A percentile compares a stretch with the other conserved stretches of the same genome.
phyloP scores from a whole-genome alignment of 2,888 invertebrate genomes.

The Sinotaia quadrata region DNA sequence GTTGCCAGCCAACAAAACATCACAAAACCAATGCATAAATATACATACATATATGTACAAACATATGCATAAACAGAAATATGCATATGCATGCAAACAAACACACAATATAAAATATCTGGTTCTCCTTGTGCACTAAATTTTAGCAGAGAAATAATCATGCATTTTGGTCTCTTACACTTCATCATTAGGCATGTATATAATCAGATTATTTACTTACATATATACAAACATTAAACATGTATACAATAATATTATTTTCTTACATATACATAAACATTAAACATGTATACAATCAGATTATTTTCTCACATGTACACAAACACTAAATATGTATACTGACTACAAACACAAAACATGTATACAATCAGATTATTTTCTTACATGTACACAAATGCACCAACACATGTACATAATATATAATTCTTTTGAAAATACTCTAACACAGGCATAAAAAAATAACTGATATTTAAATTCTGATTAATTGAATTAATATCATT shows the following conservation, averaged over 20 bases:
- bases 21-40: not conserved
- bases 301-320: not conserved
- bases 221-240: not conserved
- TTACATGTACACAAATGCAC: no score
- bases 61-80: not conserved
- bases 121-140: no score
- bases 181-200: no score
- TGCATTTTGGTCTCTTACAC: no score
- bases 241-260: not conserved
- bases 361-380: not conserved
- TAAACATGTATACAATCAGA: not conserved
- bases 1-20: not conserved
- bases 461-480: no score
- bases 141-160: no score
- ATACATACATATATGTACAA: not conserved
- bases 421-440: no score
- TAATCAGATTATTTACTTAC: no score
- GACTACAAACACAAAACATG: not conserved
- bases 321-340: not conserved
- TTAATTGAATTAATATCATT: no score
- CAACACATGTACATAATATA: no score
- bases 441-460: no score
- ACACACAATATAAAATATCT: no score
- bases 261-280: not conserved
- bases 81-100: slow-evolving; percentile 2